Conservation (phyloP, 2,797 vertebrate species). For the Champsocephalus esox region DNA sequence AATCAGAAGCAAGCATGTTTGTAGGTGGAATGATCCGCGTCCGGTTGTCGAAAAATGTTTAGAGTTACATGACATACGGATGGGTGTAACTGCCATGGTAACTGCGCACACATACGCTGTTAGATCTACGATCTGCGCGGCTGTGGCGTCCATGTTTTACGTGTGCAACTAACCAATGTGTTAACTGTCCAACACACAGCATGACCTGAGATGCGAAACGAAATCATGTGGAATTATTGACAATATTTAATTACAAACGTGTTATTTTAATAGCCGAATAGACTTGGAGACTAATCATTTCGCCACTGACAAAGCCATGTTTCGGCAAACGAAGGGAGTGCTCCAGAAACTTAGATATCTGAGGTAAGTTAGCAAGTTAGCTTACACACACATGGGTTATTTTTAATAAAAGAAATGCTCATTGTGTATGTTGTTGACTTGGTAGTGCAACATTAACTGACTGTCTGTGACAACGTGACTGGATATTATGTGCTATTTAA, state of each 20-base stretch:
- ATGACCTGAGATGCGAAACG: background rate
- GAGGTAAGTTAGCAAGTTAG: conserved; percentile 59
- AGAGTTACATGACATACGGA: accelerated
- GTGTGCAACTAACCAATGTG: background rate
- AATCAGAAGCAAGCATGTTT: conserved; percentile 34
- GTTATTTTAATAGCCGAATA: background rate
- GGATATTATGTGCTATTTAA: no score
- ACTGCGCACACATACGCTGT: accelerated
- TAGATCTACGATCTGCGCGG: conserved; percentile 36
- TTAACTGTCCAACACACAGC: background rate
- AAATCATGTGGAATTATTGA: background rate
- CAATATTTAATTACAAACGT: background rate
- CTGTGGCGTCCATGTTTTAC: background rate
- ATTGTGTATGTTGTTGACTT: accelerated
- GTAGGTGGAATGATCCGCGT: background rate
- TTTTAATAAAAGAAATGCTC: no score
- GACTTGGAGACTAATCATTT: accelerated
- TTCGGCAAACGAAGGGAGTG: conserved; percentile 67
- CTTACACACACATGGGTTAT: background rate
- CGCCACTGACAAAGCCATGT: conserved; percentile 61
- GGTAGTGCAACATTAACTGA: background rate
- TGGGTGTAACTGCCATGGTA: accelerated
- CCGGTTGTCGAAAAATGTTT: background rate
- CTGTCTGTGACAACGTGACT: background rate
- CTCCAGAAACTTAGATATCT: conserved; percentile 72